Percentiles rank a stretch among this genome's conserved stretches.
These are phyloP conservation scores for Pseudococcus longispinus DNA, from an alignment of 2,888 invertebrate genomes.

Conservation along the genomic window DNA sequence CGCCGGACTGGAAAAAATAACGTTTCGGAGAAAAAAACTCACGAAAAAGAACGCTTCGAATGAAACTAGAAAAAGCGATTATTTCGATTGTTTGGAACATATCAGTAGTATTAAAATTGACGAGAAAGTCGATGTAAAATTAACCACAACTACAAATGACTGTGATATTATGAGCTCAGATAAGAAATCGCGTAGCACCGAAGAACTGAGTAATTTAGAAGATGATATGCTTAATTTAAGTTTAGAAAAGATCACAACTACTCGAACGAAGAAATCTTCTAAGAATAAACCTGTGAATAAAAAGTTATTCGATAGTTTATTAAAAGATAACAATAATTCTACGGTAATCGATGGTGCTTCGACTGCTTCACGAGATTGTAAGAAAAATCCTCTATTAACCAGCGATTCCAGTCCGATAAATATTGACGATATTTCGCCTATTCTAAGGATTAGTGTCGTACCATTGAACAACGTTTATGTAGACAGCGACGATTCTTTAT, in stretches of 20 bases:
- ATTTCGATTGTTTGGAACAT: background rate
- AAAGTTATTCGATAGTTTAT: background rate
- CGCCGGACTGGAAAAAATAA: constrained; percentile 23
- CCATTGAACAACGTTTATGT: background rate
- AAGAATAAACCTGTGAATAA: background rate
- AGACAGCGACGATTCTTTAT: background rate
- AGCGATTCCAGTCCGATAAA: background rate
- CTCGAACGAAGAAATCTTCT: background rate
- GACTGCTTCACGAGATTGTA: background rate
- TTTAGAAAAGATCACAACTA: background rate
- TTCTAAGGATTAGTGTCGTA: background rate
- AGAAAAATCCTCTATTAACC: background rate
- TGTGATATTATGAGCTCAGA: background rate
- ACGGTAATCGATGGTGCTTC: background rate
- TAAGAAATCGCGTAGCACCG: background rate
- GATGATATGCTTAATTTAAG: constrained; percentile 26
- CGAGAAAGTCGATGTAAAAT: background rate
- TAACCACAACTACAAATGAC: background rate
- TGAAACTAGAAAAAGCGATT: background rate
- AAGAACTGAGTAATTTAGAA: background rate
- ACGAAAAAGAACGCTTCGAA: background rate
- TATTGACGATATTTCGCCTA: constrained; percentile 29
- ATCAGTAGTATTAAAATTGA: background rate
- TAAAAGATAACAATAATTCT: background rate
- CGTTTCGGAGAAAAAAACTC: background rate